phyloP scores from a whole-genome alignment of 2,113 vertebrate genomes.

The Neotragus pygmaeus region DNA sequence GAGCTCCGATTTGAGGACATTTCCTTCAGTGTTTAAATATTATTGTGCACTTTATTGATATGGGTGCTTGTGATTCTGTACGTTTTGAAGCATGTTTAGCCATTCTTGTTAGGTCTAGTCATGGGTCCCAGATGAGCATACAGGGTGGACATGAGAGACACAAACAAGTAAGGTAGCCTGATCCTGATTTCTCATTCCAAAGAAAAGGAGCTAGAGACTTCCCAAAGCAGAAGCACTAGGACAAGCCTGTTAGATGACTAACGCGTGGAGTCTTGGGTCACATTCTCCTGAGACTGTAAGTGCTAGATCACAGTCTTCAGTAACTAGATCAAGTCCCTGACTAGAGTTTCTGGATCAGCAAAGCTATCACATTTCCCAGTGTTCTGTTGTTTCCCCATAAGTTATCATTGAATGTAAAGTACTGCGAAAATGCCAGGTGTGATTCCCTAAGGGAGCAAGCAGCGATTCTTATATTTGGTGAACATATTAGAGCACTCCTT shows the following conservation, averaged over 20 bases:
- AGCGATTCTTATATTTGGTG: background rate
- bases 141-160: constrained; percentile 68
- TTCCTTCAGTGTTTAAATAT: background rate
- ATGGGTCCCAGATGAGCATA: constrained; percentile 71
- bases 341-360: background rate
- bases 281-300: background rate
- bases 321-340: background rate
- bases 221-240: background rate
- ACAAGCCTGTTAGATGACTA: background rate
- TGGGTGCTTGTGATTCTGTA: background rate
- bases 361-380: background rate
- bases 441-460: background rate
- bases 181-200: background rate
- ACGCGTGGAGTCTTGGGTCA: background rate
- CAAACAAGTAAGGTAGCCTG: constrained; percentile 56
- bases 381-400: background rate
- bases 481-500: background rate
- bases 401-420: background rate
- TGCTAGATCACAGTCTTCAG: background rate
- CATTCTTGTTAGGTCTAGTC: constrained; percentile 1
- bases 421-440: background rate
- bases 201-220: constrained; percentile 20
- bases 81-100: background rate
- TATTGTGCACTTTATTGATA: background rate
- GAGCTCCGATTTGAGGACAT: background rate